Conservation (phyloP, 2,797 vertebrate genomes). For the Spea hammondii region DNA sequence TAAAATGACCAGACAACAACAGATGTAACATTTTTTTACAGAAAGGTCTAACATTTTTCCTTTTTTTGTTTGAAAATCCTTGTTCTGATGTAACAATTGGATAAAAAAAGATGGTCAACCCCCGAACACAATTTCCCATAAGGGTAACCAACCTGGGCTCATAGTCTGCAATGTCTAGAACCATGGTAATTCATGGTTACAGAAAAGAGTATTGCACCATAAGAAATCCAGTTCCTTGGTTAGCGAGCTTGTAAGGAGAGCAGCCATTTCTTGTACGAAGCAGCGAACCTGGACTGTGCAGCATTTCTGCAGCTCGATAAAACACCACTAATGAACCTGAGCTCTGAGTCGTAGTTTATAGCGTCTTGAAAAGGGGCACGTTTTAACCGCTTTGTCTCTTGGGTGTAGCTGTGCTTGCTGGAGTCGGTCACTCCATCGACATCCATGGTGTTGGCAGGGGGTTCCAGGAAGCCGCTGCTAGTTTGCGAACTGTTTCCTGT, state of each 20-base stretch:
- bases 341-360: slow-evolving; percentile 74
- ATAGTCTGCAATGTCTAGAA: slow-evolving; percentile 57
- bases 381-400: slow-evolving; percentile 88
- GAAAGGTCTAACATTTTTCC: neutral
- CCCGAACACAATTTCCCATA: slow-evolving; percentile 48
- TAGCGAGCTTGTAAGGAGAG: slow-evolving; percentile 80
- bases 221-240: slow-evolving; percentile 54
- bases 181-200: slow-evolving; percentile 65
- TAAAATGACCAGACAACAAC: neutral
- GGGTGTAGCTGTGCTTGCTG: slow-evolving; percentile 73
- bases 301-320: slow-evolving; percentile 74
- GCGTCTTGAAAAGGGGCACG: slow-evolving; percentile 72
- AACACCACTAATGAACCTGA: slow-evolving; percentile 75
- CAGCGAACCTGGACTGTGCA: slow-evolving; percentile 86
- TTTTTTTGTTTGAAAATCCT: neutral
- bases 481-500: slow-evolving; percentile 59
- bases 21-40: neutral
- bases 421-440: slow-evolving; percentile 76
- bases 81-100: neutral
- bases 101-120: slow-evolving; percentile 57
- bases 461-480: slow-evolving; percentile 46
- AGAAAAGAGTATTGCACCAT: slow-evolving; percentile 70
- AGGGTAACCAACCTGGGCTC: slow-evolving; percentile 55
- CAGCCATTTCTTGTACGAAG: slow-evolving; percentile 90
- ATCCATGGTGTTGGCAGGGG: slow-evolving; percentile 77